Evolutionary conservation across 2,888 invertebrate species (phyloP), one percentile per base, ranked within the genome.

Genomic region (Thecophora atra): DNA sequence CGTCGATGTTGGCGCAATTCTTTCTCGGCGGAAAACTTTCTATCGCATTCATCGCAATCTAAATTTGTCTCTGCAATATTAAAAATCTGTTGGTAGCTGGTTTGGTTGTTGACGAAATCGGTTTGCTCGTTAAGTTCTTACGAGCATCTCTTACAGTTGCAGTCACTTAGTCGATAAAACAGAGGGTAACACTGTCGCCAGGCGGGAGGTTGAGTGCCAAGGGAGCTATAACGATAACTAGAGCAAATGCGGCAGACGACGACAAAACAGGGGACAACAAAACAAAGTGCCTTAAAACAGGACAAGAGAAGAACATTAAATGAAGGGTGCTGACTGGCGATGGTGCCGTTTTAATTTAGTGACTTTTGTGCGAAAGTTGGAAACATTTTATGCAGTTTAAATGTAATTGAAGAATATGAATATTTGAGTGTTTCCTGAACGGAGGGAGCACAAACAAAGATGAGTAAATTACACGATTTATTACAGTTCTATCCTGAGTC

Each of bases 1-100:
- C 82, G 82, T 47, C 80, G 79, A 76, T 83, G 82, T 73, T 81
- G 81, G 72, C 80, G 82, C 69, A 81, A 77, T 64, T 82, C 82
- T 80, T 77, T 79, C 52, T 76, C 76, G 75, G 78, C 77, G 56
- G 70, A 74, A 76, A 82, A 83, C 58, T 75, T 70, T 65, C 73
- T 73, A 68, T 78, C 76, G 76, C 83, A 82, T 71, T 78, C 77
- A 65, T 80, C 79, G 76, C 83, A 82, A 73, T 80, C 77, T 76
- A 80, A 79, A 52, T 76, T 78, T 51, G 73, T 74, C 73, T 79
- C 83, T 83, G 83, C 82, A 82, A 82, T 66, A 65, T 73, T 47
- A 71, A 64, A 58, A 72, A 72, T 21, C 17, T 26, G n/a, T 54
- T 72, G 37, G 37, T 47, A 24, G 37, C 70, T 28, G 21, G 17